A percentile compares a stretch with the other conserved stretches of the same genome.
Evolutionary conservation across 92 coral and sea anemone genomes (phyloP).

Genomic region (Micromussa lordhowensis): DNA sequence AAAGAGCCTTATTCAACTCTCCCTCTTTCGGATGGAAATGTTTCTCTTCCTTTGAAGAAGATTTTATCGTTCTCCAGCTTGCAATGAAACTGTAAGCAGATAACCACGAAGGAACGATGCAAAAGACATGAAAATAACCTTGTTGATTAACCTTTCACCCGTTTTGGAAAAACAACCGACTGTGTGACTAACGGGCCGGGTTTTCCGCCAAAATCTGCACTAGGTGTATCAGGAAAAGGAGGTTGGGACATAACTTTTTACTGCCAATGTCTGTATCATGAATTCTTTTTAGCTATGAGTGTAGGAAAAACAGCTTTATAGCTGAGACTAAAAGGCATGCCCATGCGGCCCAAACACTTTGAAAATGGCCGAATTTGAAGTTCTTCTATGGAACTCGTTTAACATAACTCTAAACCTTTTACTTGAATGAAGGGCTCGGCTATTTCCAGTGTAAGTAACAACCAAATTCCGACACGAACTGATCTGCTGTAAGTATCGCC

Average conservation of each 20-base stretch:
- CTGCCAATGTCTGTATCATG: too few species aligned
- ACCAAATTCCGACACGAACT: slow-evolving; percentile 2
- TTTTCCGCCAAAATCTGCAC: neutral
- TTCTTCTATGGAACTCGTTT: neutral
- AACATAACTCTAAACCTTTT: too few species aligned
- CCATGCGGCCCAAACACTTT: neutral
- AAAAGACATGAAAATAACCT: neutral
- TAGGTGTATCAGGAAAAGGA: neutral
- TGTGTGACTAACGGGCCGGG: neutral
- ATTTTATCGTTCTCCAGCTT: neutral
- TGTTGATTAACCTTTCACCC: neutral
- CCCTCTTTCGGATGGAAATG: neutral
- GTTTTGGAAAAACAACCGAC: neutral
- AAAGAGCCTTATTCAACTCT: neutral
- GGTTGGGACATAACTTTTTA: neutral
- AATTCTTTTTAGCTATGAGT: neutral
- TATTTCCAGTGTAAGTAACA: neutral
- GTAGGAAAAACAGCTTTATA: neutral
- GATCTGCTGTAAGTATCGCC: neutral
- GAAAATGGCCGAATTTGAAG: neutral
- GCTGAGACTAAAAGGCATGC: neutral
- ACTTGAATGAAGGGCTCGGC: neutral
- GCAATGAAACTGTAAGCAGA: neutral
- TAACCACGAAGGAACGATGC: neutral
- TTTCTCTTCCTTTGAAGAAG: neutral